Evolutionary conservation across 2,888 invertebrate species (phyloP), one percentile per base, ranked within the genome.

Genomic region (Linhomoeus sp.): DNA sequence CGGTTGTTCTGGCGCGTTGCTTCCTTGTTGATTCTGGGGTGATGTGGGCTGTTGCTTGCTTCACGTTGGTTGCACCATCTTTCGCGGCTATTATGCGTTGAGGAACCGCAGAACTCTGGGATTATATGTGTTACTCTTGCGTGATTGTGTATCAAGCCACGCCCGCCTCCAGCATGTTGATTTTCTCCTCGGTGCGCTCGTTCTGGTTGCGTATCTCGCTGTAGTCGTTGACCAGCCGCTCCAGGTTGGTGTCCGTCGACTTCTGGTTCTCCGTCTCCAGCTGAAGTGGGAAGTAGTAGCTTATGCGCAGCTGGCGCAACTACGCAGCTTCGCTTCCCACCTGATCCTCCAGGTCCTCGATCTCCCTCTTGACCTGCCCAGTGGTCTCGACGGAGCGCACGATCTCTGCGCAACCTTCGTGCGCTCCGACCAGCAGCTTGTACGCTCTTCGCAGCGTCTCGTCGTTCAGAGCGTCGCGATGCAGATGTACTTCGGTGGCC

Each of bases 321-420:
- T n/a, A n/a, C n/a, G n/a, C n/a, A n/a, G n/a, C n/a, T n/a, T n/a
- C n/a, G n/a, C n/a, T n/a, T n/a, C n/a, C n/a, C 7, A 76, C 82
- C 72, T 87, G 86, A 62, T 88, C 90, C 67, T 90, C 85, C 45
- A 90, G 70, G 67, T 90, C 88, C 45, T 87, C 74, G 49, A 81
- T 80, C 64, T 88, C 87, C 56, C 90, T 74, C 58, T 81, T 77
- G 36, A 81, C 75, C 15, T 77, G 75, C 3, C 90, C 90, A 3
- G 83, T 81, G 58, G 86, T 84, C 63, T 83, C 79, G 0, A 88
- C 80, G 51, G 81, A 76, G 52, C 77, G 76, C 9, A 87, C 79
- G 12, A 46, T 45, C 15, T 40, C 36, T 7, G 26, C 22, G 76
- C 76, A 65, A 81, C 82, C 62, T 29, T 81, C 79, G 69, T 90